Conservation (phyloP, 2,888 invertebrate genomes). For the Eilema sororculum region DNA sequence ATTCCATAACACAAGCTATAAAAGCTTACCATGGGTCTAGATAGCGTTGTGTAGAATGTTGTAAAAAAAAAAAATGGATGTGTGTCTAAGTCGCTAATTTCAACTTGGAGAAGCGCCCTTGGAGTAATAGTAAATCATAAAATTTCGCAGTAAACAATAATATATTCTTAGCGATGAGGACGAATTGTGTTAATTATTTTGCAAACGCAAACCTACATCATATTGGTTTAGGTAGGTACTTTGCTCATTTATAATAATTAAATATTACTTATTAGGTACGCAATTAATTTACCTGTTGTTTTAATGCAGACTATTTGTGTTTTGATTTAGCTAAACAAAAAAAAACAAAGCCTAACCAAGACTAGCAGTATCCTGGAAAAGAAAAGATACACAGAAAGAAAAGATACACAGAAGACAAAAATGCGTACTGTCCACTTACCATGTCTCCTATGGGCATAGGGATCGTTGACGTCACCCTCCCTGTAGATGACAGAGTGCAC, state of each 20-base stretch:
- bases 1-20: no score
- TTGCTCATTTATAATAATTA: no score
- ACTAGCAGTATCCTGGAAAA: no score
- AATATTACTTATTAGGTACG: no score
- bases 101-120: not conserved
- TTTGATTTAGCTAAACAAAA: not conserved
- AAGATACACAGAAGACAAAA: not conserved
- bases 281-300: not conserved
- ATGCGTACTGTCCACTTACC: slow-evolving; percentile 84
- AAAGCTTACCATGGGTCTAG: no score
- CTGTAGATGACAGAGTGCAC: slow-evolving; percentile 97
- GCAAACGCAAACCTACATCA: no score
- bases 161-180: not conserved
- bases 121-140: no score
- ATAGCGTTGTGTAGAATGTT: no score
- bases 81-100: not conserved
- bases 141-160: not conserved
- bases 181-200: not conserved
- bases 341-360: no score
- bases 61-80: no score
- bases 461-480: slow-evolving; percentile 95
- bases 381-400: not conserved
- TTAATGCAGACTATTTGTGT: not conserved
- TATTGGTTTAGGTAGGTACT: no score
- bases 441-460: slow-evolving; percentile 91